phyloP scores from a whole-genome alignment of 2,113 vertebrate species.

The Erinaceus europaeus region DNA sequence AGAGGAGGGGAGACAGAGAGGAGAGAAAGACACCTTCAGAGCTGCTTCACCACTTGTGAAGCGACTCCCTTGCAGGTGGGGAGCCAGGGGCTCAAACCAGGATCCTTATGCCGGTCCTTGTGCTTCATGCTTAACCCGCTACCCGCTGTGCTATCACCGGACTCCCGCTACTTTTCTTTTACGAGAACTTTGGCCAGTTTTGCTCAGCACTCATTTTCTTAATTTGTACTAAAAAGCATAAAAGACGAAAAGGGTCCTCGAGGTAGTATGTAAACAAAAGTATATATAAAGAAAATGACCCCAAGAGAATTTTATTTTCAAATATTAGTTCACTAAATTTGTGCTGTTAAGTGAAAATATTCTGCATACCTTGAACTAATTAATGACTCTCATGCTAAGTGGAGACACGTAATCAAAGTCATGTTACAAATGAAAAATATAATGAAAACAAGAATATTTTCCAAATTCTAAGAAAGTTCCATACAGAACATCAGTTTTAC shows the following conservation, averaged over 20 bases:
- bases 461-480: constrained; percentile 42
- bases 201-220: constrained; percentile 24
- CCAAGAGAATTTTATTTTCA: constrained; percentile 42
- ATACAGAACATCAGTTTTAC: constrained; percentile 49
- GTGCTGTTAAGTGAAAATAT: constrained; percentile 39
- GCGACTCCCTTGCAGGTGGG: no score
- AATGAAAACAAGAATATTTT: constrained; percentile 59
- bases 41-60: no score
- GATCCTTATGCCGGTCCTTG: no score
- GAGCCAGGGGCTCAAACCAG: no score
- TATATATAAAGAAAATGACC: constrained; percentile 15
- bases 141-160: no score
- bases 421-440: constrained; percentile 44
- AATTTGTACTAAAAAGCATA: constrained; percentile 18
- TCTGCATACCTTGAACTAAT: constrained; percentile 27
- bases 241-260: not conserved
- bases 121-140: no score
- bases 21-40: no score
- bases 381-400: constrained; percentile 33
- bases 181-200: not conserved
- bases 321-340: constrained; percentile 26
- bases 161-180: not conserved
- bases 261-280: not conserved
- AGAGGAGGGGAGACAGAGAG: no score
- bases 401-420: constrained; percentile 43